Evolutionary conservation across 1,140 invertebrate genomes (phyloP).

Genomic region (Drosophila kurseongensis): DNA sequence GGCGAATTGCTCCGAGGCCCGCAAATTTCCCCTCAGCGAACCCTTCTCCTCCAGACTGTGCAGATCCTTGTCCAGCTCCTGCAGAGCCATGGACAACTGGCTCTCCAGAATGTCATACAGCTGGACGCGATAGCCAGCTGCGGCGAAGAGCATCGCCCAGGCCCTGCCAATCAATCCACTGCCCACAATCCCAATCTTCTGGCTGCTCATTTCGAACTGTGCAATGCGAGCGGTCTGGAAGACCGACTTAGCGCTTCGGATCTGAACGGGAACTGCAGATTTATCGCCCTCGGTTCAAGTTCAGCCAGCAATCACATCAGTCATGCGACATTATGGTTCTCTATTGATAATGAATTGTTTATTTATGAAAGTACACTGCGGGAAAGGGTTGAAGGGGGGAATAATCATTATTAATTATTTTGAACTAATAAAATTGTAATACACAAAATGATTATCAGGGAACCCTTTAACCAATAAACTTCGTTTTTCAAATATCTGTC

Average conservation of each 20-base stretch:
- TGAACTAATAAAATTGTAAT: no score
- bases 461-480: no score
- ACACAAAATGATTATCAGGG: no score
- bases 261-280: constrained; percentile 31
- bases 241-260: neutral
- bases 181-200: constrained; percentile 89
- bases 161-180: constrained; percentile 96
- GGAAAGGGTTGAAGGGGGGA: neutral
- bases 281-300: constrained; percentile 70
- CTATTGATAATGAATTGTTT: constrained; percentile 66
- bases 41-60: constrained; percentile 89
- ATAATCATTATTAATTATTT: no score
- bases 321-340: constrained; percentile 50
- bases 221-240: neutral
- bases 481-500: no score
- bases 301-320: constrained; percentile 54
- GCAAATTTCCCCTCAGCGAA: constrained; percentile 90
- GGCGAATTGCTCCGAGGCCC: constrained; percentile 89
- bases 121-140: constrained; percentile 93
- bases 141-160: constrained; percentile 97
- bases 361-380: constrained; percentile 14
- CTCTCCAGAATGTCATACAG: constrained; percentile 93
- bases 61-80: constrained; percentile 90
- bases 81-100: constrained; percentile 90
- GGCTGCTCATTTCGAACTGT: constrained; percentile 73